These are phyloP conservation scores for Cyphomyrus plagiostoma DNA, from an alignment of 2,113 vertebrate genomes.

Conservation along the genomic window DNA sequence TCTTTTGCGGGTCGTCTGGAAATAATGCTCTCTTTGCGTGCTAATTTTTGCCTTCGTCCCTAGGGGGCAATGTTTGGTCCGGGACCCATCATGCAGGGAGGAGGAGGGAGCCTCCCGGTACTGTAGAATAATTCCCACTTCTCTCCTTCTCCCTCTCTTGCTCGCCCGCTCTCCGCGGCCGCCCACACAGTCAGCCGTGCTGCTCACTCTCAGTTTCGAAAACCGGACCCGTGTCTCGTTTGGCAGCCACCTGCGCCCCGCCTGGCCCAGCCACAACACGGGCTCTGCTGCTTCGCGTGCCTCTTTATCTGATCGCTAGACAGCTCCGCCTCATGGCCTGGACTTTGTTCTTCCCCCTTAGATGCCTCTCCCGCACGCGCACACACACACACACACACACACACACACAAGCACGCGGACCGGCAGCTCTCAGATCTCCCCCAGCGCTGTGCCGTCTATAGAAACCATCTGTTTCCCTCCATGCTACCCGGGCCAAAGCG, in stretches of 20 bases:
- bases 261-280: not conserved
- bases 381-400: not conserved
- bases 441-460: not conserved
- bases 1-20: not conserved
- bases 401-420: not conserved
- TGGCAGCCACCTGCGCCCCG: not conserved
- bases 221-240: not conserved
- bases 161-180: not conserved
- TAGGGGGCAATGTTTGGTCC: not conserved
- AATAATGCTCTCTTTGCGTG: not conserved
- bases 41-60: not conserved
- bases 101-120: not conserved
- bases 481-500: not conserved
- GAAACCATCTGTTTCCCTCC: slow-evolving; percentile 19
- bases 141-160: not conserved
- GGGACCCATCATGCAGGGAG: not conserved
- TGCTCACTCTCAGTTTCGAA: not conserved
- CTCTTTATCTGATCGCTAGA: slow-evolving; percentile 1
- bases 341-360: slow-evolving; percentile 22
- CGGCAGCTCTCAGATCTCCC: not conserved
- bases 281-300: not conserved
- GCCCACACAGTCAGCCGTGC: not conserved
- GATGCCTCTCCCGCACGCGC: not conserved
- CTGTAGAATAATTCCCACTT: slow-evolving; percentile 33
- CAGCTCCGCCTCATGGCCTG: slow-evolving; percentile 23